phyloP scores from a whole-genome alignment of 2,113 vertebrate genomes.

The Aythya baeri region DNA sequence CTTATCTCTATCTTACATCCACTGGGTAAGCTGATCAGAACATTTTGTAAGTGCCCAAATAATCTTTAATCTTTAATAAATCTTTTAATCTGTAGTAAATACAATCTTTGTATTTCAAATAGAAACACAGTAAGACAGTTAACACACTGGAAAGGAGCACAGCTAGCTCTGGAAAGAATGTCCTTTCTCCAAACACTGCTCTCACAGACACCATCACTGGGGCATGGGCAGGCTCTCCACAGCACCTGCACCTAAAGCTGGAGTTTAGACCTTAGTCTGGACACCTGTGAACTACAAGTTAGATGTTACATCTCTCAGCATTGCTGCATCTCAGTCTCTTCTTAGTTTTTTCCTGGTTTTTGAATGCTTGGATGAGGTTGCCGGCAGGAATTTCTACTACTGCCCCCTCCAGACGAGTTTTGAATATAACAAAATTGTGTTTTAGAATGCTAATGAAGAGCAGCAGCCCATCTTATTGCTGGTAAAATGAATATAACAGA shows the following conservation, averaged over 20 bases:
- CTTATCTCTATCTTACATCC: background rate
- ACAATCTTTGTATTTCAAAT: background rate
- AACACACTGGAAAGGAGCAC: background rate
- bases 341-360: background rate
- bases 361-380: background rate
- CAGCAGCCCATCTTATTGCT: background rate
- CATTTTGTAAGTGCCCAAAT: background rate
- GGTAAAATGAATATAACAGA: background rate
- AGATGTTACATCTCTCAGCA: background rate
- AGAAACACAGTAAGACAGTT: background rate
- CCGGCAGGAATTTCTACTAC: background rate
- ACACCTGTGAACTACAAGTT: background rate
- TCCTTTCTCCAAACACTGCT: background rate
- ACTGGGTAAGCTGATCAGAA: background rate
- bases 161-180: fast-evolving
- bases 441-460: background rate
- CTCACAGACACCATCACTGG: background rate
- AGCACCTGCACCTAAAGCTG: background rate
- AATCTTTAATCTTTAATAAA: too few relatives aligned
- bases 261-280: fast-evolving
- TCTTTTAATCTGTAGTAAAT: too few relatives aligned
- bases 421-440: background rate
- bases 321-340: background rate
- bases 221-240: too few relatives aligned
- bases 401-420: background rate